Evolutionary conservation across 1,140 invertebrate genomes (phyloP), one percentile per base, ranked within the genome.

Genomic region (Pantala flavescens): DNA sequence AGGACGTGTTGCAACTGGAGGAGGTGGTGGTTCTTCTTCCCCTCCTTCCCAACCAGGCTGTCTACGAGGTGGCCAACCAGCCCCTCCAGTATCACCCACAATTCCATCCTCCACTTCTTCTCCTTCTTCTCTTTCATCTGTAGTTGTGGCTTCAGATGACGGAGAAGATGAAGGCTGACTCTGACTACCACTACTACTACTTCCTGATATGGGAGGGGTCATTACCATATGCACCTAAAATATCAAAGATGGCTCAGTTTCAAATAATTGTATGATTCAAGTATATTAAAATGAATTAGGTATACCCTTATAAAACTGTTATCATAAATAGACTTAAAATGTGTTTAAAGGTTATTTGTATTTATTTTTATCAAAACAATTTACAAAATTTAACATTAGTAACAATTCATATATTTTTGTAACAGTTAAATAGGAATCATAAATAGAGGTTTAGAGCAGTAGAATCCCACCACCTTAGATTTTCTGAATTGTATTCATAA

Each of bases 1-100:
- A 0, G 98, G 98, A 79, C 98, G 84, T 16, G 93, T 91, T 19
- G 96, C 93, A 77, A 98, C 92, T n/a, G 96, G 96, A 10, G 97
- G 97, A 23, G 95, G 93, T 42, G 90, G 87, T 74, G 87, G 86
- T 80, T 89, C 88, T 77, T 92, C 90, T 79, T 92, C 90, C 76
- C 91, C 89, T 79, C 92, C 76, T 80, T 79, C 84, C 85, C 86
- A 76, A 86, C 83, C 84, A 86, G 49, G 49, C 12, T 63, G 49
- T 63, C 49, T 63, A 5, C 49, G 49, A 63, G 49, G 49, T 63
- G 49, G 49, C 49, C 49, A 63, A 3, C 49, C 49, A 63, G 49
- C 49, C 14, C 49, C 49, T 19, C 16, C n/a, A 19, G 16, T 21
- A 63, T 63, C 49, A 19, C 49, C 49, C 14, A 63, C 49, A 19